Evolutionary conservation across 2,113 vertebrate genomes (phyloP).

Genomic region (Serilophus lunatus): DNA sequence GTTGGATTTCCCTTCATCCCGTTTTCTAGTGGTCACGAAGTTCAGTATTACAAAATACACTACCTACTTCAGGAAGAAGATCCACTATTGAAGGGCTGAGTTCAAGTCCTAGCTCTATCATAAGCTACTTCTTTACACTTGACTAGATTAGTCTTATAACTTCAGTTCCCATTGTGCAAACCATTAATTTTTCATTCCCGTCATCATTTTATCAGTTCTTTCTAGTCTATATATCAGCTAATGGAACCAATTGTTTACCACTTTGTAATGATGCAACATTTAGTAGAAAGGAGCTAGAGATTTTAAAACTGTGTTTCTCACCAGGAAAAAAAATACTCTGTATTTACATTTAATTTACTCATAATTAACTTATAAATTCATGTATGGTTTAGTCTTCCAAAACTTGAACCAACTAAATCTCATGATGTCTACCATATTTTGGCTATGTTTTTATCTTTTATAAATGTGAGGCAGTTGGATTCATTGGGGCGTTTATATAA

Average conservation of each 20-base stretch:
- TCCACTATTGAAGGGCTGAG: not conserved
- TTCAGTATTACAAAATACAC: not conserved
- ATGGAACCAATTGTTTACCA: fast-evolving
- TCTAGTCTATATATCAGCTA: not conserved
- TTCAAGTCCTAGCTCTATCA: not conserved
- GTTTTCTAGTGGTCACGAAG: not conserved
- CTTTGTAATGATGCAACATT: not conserved
- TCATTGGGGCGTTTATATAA: not conserved
- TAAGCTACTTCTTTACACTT: not conserved
- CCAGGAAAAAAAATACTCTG: not conserved
- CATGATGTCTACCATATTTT: not conserved
- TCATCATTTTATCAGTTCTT: not conserved
- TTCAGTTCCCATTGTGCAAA: not conserved
- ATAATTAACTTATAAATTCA: not conserved
- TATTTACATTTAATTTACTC: not conserved
- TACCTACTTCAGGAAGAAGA: not conserved
- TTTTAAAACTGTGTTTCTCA: not conserved
- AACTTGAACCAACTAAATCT: not conserved
- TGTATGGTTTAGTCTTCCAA: not conserved
- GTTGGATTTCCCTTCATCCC: not conserved
- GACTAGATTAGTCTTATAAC: not conserved
- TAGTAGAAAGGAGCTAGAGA: not conserved
- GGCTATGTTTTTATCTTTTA: not conserved
- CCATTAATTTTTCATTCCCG: not conserved
- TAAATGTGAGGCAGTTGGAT: not conserved